phyloP scores from a whole-genome alignment of 2,797 vertebrate species.

The Microhierax caerulescens region DNA sequence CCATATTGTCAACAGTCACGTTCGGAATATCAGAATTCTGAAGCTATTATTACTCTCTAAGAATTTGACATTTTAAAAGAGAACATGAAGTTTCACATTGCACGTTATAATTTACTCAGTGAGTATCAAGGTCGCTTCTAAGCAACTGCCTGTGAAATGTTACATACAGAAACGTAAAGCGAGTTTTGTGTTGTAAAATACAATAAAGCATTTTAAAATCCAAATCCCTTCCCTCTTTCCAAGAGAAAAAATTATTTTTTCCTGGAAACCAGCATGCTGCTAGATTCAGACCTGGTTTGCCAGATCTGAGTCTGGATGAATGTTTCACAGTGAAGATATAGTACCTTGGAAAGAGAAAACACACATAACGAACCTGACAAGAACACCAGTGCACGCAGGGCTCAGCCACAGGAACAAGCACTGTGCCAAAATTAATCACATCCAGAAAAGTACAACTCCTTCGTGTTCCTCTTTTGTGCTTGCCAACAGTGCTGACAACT shows the following conservation, averaged over 20 bases:
- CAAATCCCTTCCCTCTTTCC: neutral
- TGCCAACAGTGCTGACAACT: constrained; percentile 10
- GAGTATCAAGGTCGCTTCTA: neutral
- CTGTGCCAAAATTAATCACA: constrained; percentile 15
- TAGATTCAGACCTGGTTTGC: neutral
- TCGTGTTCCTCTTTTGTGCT: neutral
- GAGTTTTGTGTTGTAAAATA: neutral
- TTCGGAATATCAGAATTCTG: neutral
- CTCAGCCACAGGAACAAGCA: neutral
- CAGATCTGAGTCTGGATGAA: constrained; percentile 16
- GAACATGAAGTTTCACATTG: neutral
- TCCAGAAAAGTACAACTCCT: constrained; percentile 19
- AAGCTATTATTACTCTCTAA: neutral
- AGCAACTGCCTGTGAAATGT: neutral
- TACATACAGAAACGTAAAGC: neutral
- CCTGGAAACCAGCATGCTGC: constrained; percentile 8
- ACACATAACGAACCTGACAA: constrained; percentile 19
- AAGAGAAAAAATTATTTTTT: constrained; percentile 24
- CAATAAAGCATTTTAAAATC: neutral
- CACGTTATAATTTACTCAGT: neutral
- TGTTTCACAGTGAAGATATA: constrained; percentile 11
- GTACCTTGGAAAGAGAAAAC: constrained; percentile 23
- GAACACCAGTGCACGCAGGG: constrained; percentile 33
- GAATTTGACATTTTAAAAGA: neutral
- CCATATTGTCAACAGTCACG: neutral